Evolutionary conservation across 2,113 vertebrate species (phyloP), one percentile per base, ranked within the genome.

Genomic region (Laticauda colubrina): DNA sequence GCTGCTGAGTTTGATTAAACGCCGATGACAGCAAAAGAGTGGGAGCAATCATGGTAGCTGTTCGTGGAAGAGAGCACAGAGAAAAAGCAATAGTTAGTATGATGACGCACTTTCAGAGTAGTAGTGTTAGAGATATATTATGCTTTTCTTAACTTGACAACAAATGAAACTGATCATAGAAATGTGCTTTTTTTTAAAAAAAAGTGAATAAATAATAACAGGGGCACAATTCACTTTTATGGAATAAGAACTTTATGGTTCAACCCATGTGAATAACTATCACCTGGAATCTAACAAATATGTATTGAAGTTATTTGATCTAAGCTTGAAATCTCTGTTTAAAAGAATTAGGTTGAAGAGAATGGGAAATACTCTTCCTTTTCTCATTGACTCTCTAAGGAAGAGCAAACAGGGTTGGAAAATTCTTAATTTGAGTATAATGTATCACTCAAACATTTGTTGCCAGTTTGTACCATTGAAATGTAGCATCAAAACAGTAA

Each of bases 1-100:
- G 96, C 96, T 97, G 96, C 96, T 97, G 95, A 96, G 96, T 97
- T 97, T 97, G 97, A 97, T 97, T 97, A 97, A 97, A 95, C 94
- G 95, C 97, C 96, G 96, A 96, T 96, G 96, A 95, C 96, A 97
- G 96, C 95, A 96, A 95, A 96, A 97, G 96, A 96, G 94, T 96
- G 96, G 93, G 94, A 97, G 96, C 94, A 94, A 97, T 96, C 95
- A 94, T 94, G 85, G 94, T 96, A 96, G 96, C 96, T 95, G 92
- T 96, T 96, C 96, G 94, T 97, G 96, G 91, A 93, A 93, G 96
- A 96, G 92, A 97, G 95, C 93, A 92, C 94, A 91, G 93, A 90
- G 94, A 95, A 96, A 96, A 95, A 95, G 43, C 95, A 93, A 93
- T 92, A 93, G 95, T 0, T n/a, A 96, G 96, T 95, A 96, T 95